Evolutionary conservation across 2,113 vertebrate species (phyloP), one percentile per base, ranked within the genome.

Genomic region (Corydoras maculifer): DNA sequence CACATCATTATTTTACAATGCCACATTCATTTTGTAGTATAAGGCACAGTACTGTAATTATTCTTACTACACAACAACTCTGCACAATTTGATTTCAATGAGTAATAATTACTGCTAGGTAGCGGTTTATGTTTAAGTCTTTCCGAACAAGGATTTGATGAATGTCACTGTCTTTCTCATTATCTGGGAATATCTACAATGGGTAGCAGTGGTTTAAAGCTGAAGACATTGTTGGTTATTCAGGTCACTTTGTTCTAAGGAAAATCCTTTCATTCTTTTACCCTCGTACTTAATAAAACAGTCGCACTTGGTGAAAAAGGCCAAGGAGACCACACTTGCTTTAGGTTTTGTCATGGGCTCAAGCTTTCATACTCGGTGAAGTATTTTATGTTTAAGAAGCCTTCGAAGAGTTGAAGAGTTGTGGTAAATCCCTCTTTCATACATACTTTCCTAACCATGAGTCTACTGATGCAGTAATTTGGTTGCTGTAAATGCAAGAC

Each of bases 241-340:
- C 64, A 67, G 35, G 35, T 43, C 35, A 32, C 68, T 61, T 69
- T 82, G 71, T 80, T 85, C 79, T 82, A 70, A 76, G 13, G 13
- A 14, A 53, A 43, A 43, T 43, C 35, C 4, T 43, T 43, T 2
- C 35, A 43, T 43, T 43, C 4, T 43, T 43, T 43, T 43, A 43
- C 35, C 18, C 18, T 25, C 18, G 18, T 25, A 43, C 35, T 43
- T 43, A 43, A 43, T 43, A 43, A 43, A 43, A 43, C 35, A 43
- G 35, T 8, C 4, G 35, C 35, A 43, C 35, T 25, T 25, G 18
- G 18, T 25, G 18, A 25, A 25, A 43, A 43, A 43, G 35, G 7
- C 35, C 35, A 43, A 43, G 7, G 7, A 43, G 35, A 43, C 35
- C 35, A 43, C 35, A 4, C 35, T 43, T 4, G 35, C 35, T 43